Evolutionary conservation across 2,113 vertebrate species (phyloP).

Genomic region (Odocoileus hemionus): DNA sequence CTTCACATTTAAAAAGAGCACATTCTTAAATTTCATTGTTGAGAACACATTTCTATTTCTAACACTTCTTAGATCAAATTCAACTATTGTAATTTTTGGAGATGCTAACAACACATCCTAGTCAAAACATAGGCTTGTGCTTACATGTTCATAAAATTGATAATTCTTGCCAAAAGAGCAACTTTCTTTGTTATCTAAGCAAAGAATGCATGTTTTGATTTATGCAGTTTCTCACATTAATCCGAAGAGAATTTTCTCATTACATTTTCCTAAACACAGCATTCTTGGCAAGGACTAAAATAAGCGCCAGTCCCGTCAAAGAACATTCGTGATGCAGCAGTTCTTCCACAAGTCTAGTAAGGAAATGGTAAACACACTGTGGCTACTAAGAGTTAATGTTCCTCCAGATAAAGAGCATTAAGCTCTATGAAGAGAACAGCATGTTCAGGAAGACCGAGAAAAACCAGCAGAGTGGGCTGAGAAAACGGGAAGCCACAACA

Average conservation of each 20-base stretch:
- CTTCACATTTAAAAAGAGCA: not conserved
- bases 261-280: conserved; percentile 54
- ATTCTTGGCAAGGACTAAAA: conserved; percentile 51
- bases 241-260: conserved; percentile 64
- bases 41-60: not conserved
- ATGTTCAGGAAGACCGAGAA: not conserved
- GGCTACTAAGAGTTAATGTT: not conserved
- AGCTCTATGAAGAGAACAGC: not conserved
- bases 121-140: conserved; percentile 32
- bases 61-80: conserved; percentile 18
- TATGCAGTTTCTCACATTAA: conserved; percentile 59
- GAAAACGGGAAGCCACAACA: not conserved
- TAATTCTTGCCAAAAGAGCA: conserved; percentile 34
- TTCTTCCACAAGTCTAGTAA: not conserved
- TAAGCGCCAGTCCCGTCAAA: conserved; percentile 30
- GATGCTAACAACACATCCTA: not conserved
- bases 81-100: not conserved
- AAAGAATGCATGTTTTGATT: conserved; percentile 51
- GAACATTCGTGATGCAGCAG: not conserved
- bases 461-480: not conserved
- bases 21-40: not conserved
- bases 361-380: conserved; percentile 7
- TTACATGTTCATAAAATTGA: conserved; percentile 9
- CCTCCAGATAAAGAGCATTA: not conserved
- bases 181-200: conserved; percentile 46